Evolutionary conservation across 1,140 invertebrate genomes (phyloP), one percentile per base, ranked within the genome.

Genomic region (Portunus trituberculatus): DNA sequence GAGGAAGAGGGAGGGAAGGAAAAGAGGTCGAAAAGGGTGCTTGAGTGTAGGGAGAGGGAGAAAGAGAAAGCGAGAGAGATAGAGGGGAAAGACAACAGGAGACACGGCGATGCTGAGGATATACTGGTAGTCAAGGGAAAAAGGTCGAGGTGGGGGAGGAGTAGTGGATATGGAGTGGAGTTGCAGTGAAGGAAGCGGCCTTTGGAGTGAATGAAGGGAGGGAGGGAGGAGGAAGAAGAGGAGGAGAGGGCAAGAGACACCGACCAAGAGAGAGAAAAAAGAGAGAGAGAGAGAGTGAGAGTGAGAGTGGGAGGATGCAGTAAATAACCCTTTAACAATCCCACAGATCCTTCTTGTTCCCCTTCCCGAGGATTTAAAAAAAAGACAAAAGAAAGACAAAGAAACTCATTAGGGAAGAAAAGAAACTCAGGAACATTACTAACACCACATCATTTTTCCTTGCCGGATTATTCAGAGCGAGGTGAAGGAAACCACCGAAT

Each of bases 241-340:
- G 14, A 14, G 16, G 52, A 59, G 52, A 76, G 67, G 1, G n/a
- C 4, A n/a, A n/a, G 67, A 8, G 67, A 76, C 0, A 76, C 12
- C 12, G 67, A 76, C 4, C 6, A 20, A 76, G n/a, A 76, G 67
- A 76, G 67, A n/a, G 67, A n/a, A 25, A 25, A n/a, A 8, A n/a
- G 25, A 76, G 67, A 76, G 67, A 76, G 67, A 76, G 67, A 76
- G 67, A 76, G 67, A 76, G 67, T n/a, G 67, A 76, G 67, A 76
- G 67, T n/a, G 67, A 76, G 67, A 76, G 67, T n/a, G 67, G n/a
- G 67, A 76, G 67, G 67, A 76, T 7, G 67, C 8, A 76, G n/a
- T 76, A 76, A 76, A 76, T 76, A 76, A 76, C 67, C 67, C n/a
- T n/a, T n/a, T n/a, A 76, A 76, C 67, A 76, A n/a, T 76, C 16